Conservation (phyloP, 2,113 vertebrate species). For the Rhinolophus ferrumequinum region DNA sequence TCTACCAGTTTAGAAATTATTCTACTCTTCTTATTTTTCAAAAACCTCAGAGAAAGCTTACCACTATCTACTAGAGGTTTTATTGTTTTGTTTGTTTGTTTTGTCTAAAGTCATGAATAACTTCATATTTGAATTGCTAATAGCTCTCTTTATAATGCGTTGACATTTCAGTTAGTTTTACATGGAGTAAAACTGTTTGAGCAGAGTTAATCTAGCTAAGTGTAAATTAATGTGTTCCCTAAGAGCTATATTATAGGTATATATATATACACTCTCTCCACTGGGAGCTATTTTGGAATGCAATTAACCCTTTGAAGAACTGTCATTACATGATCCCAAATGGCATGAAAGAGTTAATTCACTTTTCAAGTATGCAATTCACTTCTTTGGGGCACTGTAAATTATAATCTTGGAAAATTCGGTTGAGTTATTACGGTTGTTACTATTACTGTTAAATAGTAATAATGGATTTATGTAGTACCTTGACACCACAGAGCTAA, state of each 20-base stretch:
- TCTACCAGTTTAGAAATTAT: background rate
- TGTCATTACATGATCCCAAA: slow-evolving; percentile 35
- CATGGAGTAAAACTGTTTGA: slow-evolving; percentile 59
- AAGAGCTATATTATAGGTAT: background rate
- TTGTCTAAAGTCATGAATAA: slow-evolving; percentile 60
- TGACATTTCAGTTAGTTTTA: slow-evolving; percentile 67
- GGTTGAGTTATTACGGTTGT: slow-evolving; percentile 69
- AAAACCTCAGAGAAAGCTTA: background rate
- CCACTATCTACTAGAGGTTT: slow-evolving; percentile 48
- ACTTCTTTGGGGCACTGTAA: slow-evolving; percentile 61
- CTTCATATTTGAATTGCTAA: slow-evolving; percentile 65
- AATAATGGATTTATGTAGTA: slow-evolving; percentile 78
- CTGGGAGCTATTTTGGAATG: slow-evolving; percentile 36
- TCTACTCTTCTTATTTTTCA: background rate
- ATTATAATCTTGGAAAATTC: slow-evolving; percentile 70
- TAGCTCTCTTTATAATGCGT: slow-evolving; percentile 45
- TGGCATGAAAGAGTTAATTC: slow-evolving; percentile 64
- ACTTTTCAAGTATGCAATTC: slow-evolving; percentile 56
- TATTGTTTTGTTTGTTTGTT: slow-evolving; percentile 60
- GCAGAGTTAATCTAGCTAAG: slow-evolving; percentile 60
- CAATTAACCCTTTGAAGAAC: slow-evolving; percentile 49
- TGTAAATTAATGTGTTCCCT: slow-evolving; percentile 57
- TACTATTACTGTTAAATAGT: slow-evolving; percentile 74
- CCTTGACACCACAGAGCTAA: slow-evolving; percentile 75
- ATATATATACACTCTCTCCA: background rate